These are phyloP conservation scores for Argopecten irradians DNA, from an alignment of 1,140 invertebrate genomes.

Conservation along the genomic window DNA sequence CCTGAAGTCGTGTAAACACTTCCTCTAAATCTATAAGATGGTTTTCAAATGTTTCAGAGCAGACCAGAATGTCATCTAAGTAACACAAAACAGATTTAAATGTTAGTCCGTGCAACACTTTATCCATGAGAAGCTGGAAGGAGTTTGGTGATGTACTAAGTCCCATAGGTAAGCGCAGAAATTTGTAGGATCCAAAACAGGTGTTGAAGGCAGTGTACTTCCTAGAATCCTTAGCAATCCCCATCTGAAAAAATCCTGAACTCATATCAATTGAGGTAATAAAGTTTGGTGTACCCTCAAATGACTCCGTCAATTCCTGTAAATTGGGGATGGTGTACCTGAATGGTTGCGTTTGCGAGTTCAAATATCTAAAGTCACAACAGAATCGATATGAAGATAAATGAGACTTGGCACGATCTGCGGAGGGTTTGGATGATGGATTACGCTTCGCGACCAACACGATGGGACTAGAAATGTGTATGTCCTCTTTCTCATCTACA, in stretches of 20 bases:
- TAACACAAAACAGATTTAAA: constrained; percentile 43
- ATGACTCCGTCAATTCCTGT: constrained; percentile 50
- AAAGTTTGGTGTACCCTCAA: constrained; percentile 35
- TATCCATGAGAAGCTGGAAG: constrained; percentile 47
- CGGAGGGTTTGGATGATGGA: not conserved
- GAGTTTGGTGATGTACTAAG: constrained; percentile 30
- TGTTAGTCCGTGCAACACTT: constrained; percentile 32
- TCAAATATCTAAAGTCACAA: constrained; percentile 84
- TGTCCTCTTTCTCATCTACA: not conserved
- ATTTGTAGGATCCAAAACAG: constrained; percentile 50
- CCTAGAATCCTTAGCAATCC: constrained; percentile 26
- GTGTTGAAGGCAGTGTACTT: constrained; percentile 48
- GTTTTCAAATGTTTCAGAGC: constrained; percentile 28
- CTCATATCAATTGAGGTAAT: constrained; percentile 40
- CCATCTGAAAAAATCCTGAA: constrained; percentile 50
- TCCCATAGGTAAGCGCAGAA: constrained; percentile 45
- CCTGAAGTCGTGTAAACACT: too few relatives aligned
- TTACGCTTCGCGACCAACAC: constrained; percentile 33
- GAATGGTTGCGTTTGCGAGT: constrained; percentile 37
- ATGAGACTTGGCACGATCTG: too few relatives aligned
- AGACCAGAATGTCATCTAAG: constrained; percentile 37
- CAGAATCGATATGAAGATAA: constrained; percentile 37
- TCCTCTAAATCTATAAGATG: too few relatives aligned
- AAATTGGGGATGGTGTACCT: constrained; percentile 44
- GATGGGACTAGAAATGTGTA: constrained; percentile 40